These are phyloP conservation scores for Calypte anna DNA, from an alignment of 2,113 vertebrate genomes.

Conservation along the genomic window DNA sequence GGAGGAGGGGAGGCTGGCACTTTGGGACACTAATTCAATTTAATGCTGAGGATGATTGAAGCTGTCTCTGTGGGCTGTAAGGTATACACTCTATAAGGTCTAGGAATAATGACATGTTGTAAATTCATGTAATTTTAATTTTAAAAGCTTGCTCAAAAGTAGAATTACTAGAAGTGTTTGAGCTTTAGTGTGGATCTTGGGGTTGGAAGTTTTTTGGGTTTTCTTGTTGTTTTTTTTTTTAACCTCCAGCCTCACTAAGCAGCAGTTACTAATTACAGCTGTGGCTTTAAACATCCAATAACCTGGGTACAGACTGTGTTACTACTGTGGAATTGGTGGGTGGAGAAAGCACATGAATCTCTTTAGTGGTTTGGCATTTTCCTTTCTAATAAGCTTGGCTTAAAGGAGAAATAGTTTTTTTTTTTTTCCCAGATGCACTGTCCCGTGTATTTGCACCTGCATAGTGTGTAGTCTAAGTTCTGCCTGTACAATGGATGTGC, in stretches of 20 bases:
- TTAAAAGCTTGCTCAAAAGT: conserved; percentile 18
- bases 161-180: conserved; percentile 5
- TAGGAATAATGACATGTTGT: conserved; percentile 21
- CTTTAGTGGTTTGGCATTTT: neutral
- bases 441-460: neutral
- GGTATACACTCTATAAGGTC: neutral
- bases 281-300: neutral
- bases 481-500: neutral
- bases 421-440: too few relatives aligned
- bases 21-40: conserved; percentile 44
- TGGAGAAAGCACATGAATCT: neutral
- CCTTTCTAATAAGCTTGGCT: neutral
- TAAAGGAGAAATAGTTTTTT: neutral
- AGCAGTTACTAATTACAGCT: neutral
- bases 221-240: neutral
- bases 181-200: neutral
- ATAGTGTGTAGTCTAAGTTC: neutral
- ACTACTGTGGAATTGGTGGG: neutral
- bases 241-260: neutral
- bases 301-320: neutral
- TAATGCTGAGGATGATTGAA: conserved; percentile 31
- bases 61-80: neutral
- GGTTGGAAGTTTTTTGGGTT: neutral
- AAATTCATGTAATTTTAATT: conserved; percentile 51
- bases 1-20: neutral